Evolutionary conservation across 2,113 vertebrate species (phyloP).

Genomic region (Sardina pilchardus): DNA sequence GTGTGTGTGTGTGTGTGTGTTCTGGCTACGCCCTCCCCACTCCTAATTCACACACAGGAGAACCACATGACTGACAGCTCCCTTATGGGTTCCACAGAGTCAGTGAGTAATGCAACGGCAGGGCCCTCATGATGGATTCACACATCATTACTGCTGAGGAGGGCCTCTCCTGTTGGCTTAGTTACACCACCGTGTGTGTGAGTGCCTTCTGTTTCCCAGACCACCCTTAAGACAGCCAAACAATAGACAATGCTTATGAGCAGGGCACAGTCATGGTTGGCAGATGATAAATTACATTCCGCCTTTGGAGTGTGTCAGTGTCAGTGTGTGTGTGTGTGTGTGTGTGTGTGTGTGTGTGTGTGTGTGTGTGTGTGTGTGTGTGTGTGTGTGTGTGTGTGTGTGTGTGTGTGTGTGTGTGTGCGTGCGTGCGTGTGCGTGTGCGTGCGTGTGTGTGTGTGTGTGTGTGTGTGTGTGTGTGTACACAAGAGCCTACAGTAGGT

Average conservation of each 20-base stretch:
- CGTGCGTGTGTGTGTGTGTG: not conserved
- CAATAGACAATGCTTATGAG: not conserved
- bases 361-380: not conserved
- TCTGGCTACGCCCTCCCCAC: too few relatives aligned
- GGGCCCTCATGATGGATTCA: not conserved
- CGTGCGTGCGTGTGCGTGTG: not conserved
- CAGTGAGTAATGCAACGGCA: slow-evolving; percentile 1
- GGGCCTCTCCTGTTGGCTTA: not conserved
- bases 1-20: too few relatives aligned
- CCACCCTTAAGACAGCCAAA: not conserved
- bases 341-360: not conserved
- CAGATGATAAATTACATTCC: not conserved
- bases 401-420: not conserved
- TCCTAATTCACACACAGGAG: not conserved
- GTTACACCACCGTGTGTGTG: not conserved
- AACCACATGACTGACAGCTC: slow-evolving; percentile 1
- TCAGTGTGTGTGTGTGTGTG: not conserved
- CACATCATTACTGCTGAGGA: not conserved
- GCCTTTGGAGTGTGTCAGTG: not conserved
- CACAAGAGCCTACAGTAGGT: too few relatives aligned
- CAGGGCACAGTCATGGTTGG: not conserved
- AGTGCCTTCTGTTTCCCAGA: not conserved
- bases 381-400: not conserved
- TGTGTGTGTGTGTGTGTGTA: not conserved
- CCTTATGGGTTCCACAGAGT: not conserved